Evolutionary conservation across 2,113 vertebrate genomes (phyloP).

Genomic region (Monarcha castaneiventris): DNA sequence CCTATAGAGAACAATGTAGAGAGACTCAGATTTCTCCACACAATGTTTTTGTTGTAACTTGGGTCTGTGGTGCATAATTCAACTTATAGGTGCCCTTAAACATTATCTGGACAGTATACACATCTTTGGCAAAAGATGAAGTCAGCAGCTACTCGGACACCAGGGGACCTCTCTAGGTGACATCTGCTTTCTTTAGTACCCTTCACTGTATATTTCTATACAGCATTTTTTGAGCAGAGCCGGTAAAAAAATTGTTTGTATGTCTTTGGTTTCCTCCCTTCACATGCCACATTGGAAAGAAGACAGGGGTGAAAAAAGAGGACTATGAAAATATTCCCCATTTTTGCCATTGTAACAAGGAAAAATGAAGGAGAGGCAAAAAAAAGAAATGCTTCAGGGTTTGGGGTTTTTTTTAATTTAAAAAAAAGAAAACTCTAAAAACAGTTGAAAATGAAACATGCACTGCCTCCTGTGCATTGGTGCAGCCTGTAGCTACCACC

Average conservation of each 20-base stretch:
- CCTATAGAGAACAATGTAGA: accelerated
- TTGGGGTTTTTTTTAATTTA: not conserved
- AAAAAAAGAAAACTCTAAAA: not conserved
- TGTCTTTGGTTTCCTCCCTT: not conserved
- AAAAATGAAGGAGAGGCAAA: not conserved
- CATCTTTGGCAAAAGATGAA: not conserved
- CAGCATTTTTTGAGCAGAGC: not conserved
- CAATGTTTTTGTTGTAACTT: not conserved
- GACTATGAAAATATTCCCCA: not conserved
- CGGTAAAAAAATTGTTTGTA: not conserved
- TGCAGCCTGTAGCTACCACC: not conserved
- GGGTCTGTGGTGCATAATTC: not conserved
- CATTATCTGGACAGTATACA: not conserved
- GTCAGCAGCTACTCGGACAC: not conserved
- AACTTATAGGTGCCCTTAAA: not conserved
- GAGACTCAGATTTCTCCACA: not conserved
- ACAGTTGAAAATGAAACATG: not conserved
- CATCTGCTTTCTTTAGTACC: not conserved
- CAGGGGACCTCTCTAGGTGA: not conserved
- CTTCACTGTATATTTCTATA: not conserved
- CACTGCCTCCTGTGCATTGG: not conserved
- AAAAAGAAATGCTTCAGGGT: not conserved
- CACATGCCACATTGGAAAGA: not conserved
- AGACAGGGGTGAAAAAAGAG: not conserved
- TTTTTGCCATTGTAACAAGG: not conserved